Conservation (phyloP, 2,888 invertebrate species). For the Papilio gigon region DNA sequence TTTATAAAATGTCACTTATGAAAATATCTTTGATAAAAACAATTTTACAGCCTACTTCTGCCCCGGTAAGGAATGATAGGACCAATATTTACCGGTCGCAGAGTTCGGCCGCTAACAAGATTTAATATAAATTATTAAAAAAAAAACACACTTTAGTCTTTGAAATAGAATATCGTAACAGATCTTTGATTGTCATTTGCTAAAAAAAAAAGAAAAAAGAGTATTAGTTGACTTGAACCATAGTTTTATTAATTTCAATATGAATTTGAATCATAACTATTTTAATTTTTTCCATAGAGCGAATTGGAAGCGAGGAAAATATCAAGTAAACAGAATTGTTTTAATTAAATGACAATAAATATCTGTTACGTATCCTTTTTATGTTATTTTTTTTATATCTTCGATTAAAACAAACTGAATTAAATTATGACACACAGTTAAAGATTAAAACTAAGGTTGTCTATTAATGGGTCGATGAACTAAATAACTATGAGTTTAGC, state of each 20-base stretch:
- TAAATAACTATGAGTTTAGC: conserved; percentile 81
- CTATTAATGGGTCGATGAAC: conserved; percentile 69
- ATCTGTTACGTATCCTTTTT: conserved; percentile 53
- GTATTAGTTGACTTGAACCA: conserved; percentile 26
- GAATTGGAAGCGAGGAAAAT: background rate
- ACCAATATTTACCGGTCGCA: conserved; percentile 84
- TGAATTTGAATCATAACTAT: background rate
- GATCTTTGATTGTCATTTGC: conserved; percentile 19
- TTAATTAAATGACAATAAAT: conserved; percentile 6
- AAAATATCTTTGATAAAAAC: conserved; percentile 56
- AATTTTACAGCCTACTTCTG: conserved; percentile 56
- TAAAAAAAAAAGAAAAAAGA: conserved; percentile 32
- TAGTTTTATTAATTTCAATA: background rate
- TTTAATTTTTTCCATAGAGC: background rate
- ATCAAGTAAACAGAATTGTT: background rate
- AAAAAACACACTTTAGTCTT: conserved; percentile 63
- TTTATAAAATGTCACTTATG: conserved; percentile 43
- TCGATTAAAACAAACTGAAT: conserved; percentile 55
- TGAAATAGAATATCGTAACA: conserved; percentile 57
- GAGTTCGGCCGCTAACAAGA: conserved; percentile 53
- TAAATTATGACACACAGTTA: conserved; percentile 54
- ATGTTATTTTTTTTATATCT: conserved; percentile 53
- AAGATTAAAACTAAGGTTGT: conserved; percentile 60
- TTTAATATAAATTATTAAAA: conserved; percentile 44
- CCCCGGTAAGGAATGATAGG: conserved; percentile 85